A percentile compares a stretch with the other conserved stretches of the same genome.
These are phyloP conservation scores for Nephotettix cincticeps DNA, from an alignment of 1,140 invertebrate species.

Conservation along the genomic window DNA sequence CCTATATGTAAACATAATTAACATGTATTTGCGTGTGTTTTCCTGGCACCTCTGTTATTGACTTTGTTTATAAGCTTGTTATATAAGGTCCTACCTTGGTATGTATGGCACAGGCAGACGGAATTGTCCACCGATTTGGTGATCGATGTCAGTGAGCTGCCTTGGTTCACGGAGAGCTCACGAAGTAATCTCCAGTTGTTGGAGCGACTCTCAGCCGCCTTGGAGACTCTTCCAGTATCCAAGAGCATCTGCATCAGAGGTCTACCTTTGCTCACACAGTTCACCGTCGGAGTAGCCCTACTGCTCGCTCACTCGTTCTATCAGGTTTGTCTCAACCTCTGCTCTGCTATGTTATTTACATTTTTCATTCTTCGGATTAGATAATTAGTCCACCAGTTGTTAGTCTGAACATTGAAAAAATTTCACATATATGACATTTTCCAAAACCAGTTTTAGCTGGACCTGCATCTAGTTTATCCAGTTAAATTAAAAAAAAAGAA, in stretches of 20 bases:
- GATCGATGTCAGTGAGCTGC: constrained; percentile 13
- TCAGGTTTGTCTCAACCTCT: constrained; percentile 38
- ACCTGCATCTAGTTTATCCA: too few species aligned
- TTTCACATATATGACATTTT: not conserved
- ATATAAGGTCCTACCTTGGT: too few species aligned
- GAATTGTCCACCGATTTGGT: not conserved
- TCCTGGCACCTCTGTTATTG: too few species aligned
- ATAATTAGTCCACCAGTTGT: not conserved
- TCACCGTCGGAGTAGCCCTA: constrained; percentile 48
- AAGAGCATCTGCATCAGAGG: constrained; percentile 45
- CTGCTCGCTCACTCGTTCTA: constrained; percentile 46
- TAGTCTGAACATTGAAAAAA: too few species aligned
- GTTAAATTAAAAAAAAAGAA: too few species aligned
- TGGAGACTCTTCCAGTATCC: not conserved
- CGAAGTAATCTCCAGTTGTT: not conserved
- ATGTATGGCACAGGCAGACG: not conserved
- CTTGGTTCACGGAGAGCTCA: not conserved
- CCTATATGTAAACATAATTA: too few species aligned
- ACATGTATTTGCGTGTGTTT: too few species aligned
- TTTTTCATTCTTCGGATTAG: not conserved
- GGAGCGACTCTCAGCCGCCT: not conserved
- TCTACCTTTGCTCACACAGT: constrained; percentile 48
- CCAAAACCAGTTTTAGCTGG: not conserved
- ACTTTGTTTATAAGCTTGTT: too few species aligned
- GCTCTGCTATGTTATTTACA: not conserved